A percentile compares a stretch with the other conserved stretches of the same genome.
Conservation (phyloP, 1,140 invertebrate species). For the Drosophila trapezifrons region DNA sequence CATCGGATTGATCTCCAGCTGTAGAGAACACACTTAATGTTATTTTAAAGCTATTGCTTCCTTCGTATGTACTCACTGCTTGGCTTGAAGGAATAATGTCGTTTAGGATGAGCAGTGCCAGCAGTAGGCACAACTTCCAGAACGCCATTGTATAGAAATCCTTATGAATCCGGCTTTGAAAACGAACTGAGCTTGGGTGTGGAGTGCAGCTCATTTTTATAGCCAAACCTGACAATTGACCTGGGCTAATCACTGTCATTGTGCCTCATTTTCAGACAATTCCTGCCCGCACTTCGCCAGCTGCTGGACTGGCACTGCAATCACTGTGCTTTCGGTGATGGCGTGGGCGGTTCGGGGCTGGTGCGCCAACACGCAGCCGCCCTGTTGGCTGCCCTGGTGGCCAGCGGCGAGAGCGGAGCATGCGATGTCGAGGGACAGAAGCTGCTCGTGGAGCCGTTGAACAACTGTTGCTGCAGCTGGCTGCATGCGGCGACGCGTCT, state of each 20-base stretch:
- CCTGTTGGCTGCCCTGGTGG: constrained; percentile 65
- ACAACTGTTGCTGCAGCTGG: constrained; percentile 81
- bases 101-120: constrained; percentile 36
- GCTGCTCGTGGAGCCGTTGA: constrained; percentile 57
- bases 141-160: constrained; percentile 31
- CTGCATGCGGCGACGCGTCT: constrained; percentile 57
- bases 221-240: constrained; percentile 5
- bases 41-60: background rate
- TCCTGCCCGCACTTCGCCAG: constrained; percentile 74
- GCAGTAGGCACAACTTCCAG: constrained; percentile 17
- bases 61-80: constrained; percentile 33
- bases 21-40: background rate
- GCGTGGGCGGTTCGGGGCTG: constrained; percentile 65
- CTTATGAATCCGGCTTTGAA: constrained; percentile 1
- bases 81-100: constrained; percentile 14
- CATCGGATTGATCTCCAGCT: constrained; percentile 57
- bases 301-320: constrained; percentile 82
- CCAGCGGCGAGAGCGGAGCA: constrained; percentile 59
- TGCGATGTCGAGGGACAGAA: constrained; percentile 61
- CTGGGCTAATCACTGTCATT: constrained; percentile 54
- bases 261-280: constrained; percentile 56
- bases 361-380: constrained; percentile 82
- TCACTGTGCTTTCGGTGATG: constrained; percentile 68
- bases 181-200: constrained; percentile 33
- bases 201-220: constrained; percentile 40